Evolutionary conservation across 2,113 vertebrate species (phyloP), one percentile per base, ranked within the genome.

Genomic region (Boulengeromyrus knoepffleri): DNA sequence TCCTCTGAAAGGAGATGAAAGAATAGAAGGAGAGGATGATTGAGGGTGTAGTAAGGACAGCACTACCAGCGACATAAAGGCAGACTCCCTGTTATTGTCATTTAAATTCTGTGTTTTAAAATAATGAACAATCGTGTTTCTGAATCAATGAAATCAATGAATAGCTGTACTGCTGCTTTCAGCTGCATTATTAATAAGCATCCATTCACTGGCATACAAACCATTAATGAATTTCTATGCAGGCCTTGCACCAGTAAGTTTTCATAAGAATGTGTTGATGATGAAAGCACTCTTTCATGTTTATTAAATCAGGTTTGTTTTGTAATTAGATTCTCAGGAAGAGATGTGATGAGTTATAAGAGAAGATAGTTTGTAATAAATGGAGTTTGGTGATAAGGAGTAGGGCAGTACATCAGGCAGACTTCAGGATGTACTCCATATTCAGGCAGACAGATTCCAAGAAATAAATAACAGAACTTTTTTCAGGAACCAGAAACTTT

Each of bases 1-100:
- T 97, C 98, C 95, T 98, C 98, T 99, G 93, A 85, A 93, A 92
- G 5, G 2, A 17, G 1, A 42, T 56, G 9, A 90, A 88, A 50
- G 46, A 84, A 9, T 8, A 42, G 1, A 62, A 62, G 89, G 91
- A n/a, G 10, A 83, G 27, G 50, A 17, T 39, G 47, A 52, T 27
- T 53, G 2, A 87, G 49, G 15, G 50, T 36, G 6, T 85, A 47
- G 42, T 21, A n/a, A 39, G 2, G 2, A 84, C 42, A 70, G 62
- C 62, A 31, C 62, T 31, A 70, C 62, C 27, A 31, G 62, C 3
- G 3, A 70, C 9, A n/a, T 24, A 85, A 85, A 85, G 3, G 83
- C 10, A 49, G 42, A 85, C 62, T 70, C n/a, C 62, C n/a, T 4
- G n/a, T 70, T 31, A 70, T 4, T 70, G 62, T 31, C n/a, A 31